Percentiles rank a stretch among this genome's conserved stretches.
These are phyloP conservation scores for Octomys mimax DNA, from an alignment of 2,797 vertebrate species.

Conservation along the genomic window DNA sequence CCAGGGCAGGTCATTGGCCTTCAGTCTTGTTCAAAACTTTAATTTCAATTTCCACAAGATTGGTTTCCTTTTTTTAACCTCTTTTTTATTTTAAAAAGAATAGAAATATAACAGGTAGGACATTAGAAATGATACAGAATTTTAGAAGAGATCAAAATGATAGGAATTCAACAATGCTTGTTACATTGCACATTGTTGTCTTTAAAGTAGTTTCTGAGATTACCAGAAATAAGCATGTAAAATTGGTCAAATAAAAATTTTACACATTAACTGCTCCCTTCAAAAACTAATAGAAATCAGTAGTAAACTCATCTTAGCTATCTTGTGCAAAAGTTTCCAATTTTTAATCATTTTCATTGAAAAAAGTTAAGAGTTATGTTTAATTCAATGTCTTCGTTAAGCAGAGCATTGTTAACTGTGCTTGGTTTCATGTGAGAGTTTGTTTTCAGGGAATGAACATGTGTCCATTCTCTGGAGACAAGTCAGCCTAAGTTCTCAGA, in stretches of 20 bases:
- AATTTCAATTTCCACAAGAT: not conserved
- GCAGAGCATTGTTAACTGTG: not conserved
- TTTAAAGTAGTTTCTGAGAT: too few relatives aligned
- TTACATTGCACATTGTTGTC: too few relatives aligned
- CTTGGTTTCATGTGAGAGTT: not conserved
- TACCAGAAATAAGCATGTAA: too few relatives aligned
- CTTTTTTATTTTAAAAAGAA: too few relatives aligned
- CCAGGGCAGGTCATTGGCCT: not conserved
- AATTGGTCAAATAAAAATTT: too few relatives aligned
- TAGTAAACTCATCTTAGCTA: too few relatives aligned
- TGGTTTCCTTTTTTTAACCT: not conserved
- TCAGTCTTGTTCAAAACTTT: not conserved
- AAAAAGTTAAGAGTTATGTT: not conserved
- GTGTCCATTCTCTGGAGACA: not conserved
- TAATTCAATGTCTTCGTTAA: not conserved
- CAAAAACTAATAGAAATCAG: too few relatives aligned
- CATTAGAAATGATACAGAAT: too few relatives aligned
- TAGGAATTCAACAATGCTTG: too few relatives aligned
- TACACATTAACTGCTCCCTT: too few relatives aligned
- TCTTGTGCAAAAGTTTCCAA: not conserved
- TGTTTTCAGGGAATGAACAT: not conserved
- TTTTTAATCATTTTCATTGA: slow-evolving; percentile 39
- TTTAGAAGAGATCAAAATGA: too few relatives aligned
- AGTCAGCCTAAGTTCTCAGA: not conserved
- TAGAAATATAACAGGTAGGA: too few relatives aligned